Evolutionary conservation across 2,797 vertebrate species (phyloP), one percentile per base, ranked within the genome.

Genomic region (Pseudochaenichthys georgianus): DNA sequence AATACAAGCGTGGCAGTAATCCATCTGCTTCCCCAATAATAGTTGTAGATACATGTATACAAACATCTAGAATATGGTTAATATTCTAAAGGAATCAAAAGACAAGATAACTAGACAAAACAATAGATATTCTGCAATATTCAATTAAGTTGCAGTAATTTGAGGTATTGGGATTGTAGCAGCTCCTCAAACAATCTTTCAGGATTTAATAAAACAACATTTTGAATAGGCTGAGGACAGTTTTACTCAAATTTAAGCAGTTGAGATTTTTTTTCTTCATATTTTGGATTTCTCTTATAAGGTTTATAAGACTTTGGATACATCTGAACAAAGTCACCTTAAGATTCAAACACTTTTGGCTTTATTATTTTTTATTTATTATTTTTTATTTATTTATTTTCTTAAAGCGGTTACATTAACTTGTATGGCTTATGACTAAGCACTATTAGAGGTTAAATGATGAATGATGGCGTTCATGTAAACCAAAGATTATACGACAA

Each of bases 1-100:
- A 77, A 57, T 54, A 41, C 17, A 70, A 67, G 9, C 0, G n/a
- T n/a, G 53, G 66, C 62, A 38, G 13, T 5, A 15, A 47, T 66
- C 55, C 46, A 65, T 64, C 62, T 63, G 58, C 67, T 55, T 34
- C 59, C 58, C 21, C 4, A 51, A 19, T 51, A 16, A 43, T 12
- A 2, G 46, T 3, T 34, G 46, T 6, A 59, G 28, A 28, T 41
- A 57, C 16, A 42, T 16, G 11, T 70, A 68, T 4, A 3, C 10
- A 62, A 31, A 38, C 43, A 45, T 17, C 11, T 9, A 46, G 8
- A 46, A 10, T 17, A 48, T 3, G 4, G 2, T 1, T 19, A 1
- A 38, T n/a, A 23, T 54, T 21, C 16, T 46, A 8, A 54, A 21
- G 10, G 11, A 31, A 58, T 43, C 8, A 28, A 43, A 34, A 9